Evolutionary conservation across 2,888 invertebrate species (phyloP).

Genomic region (Agriopis marginaria): DNA sequence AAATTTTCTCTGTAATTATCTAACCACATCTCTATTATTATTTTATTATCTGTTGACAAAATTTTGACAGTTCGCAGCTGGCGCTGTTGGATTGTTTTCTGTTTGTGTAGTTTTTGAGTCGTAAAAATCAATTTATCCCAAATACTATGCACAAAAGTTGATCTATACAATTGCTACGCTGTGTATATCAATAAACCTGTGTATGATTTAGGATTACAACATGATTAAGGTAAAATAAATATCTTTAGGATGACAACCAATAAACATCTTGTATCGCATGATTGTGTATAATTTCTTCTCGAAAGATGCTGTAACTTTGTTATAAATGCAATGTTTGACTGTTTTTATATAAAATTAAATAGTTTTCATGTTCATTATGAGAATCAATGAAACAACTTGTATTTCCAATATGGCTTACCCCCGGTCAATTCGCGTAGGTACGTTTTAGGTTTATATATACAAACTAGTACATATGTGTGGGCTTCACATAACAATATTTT

Average conservation of each 20-base stretch:
- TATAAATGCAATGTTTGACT: slow-evolving; percentile 1
- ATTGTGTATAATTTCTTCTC: slow-evolving; percentile 39
- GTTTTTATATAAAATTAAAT: slow-evolving; percentile 12
- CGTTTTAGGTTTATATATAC: slow-evolving; percentile 53
- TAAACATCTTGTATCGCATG: slow-evolving; percentile 34
- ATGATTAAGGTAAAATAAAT: slow-evolving; percentile 67
- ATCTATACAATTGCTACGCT: slow-evolving; percentile 2
- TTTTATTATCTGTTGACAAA: slow-evolving; percentile 36
- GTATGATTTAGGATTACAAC: slow-evolving; percentile 46
- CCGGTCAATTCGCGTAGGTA: slow-evolving; percentile 57
- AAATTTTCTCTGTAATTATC: slow-evolving; percentile 19
- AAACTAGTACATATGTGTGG: slow-evolving; percentile 31
- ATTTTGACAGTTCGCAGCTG: slow-evolving; percentile 83
- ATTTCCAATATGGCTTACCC: slow-evolving; percentile 79
- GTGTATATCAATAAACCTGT: neutral
- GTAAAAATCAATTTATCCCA: slow-evolving; percentile 46
- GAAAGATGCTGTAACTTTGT: slow-evolving; percentile 20
- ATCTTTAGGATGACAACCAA: slow-evolving; percentile 18
- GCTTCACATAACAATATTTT: slow-evolving; percentile 41
- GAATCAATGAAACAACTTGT: slow-evolving; percentile 59
- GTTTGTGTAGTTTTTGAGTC: slow-evolving; percentile 63
- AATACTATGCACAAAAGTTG: slow-evolving; percentile 21
- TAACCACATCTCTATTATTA: slow-evolving; percentile 18
- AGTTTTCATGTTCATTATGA: slow-evolving; percentile 37
- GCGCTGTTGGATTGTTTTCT: slow-evolving; percentile 67